These are phyloP conservation scores for Platycheirus rosarum DNA, from an alignment of 2,888 invertebrate genomes.

Conservation along the genomic window DNA sequence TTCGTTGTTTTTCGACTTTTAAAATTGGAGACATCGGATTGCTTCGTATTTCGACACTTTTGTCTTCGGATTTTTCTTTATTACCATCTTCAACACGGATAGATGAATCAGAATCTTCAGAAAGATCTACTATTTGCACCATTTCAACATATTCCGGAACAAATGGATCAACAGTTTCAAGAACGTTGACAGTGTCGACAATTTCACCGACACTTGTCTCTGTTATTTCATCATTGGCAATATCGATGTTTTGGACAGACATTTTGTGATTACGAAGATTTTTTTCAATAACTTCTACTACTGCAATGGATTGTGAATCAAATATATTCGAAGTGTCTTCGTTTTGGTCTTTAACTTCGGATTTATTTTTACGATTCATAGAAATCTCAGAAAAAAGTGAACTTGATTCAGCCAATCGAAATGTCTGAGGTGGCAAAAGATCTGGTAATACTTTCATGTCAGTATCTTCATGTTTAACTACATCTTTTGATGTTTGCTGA, in stretches of 20 bases:
- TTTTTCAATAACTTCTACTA: slow-evolving; percentile 88
- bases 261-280: slow-evolving; percentile 88
- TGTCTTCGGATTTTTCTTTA: slow-evolving; percentile 71
- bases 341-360: background rate
- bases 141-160: slow-evolving; percentile 84
- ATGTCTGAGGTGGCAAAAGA: slow-evolving; percentile 85
- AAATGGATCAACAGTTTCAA: slow-evolving; percentile 84
- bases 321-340: slow-evolving; percentile 77
- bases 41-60: slow-evolving; percentile 75
- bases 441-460: slow-evolving; percentile 82
- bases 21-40: slow-evolving; percentile 78
- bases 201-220: slow-evolving; percentile 81
- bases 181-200: slow-evolving; percentile 83
- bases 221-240: too few relatives aligned
- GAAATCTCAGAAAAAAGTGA: slow-evolving; percentile 88
- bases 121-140: slow-evolving; percentile 84
- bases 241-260: slow-evolving; percentile 80
- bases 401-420: slow-evolving; percentile 87
- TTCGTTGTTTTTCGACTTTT: slow-evolving; percentile 81
- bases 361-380: slow-evolving; percentile 79
- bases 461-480: slow-evolving; percentile 68
- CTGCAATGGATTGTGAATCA: slow-evolving; percentile 79
- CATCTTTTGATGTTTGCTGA: slow-evolving; percentile 75
- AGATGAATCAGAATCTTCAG: slow-evolving; percentile 83
- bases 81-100: slow-evolving; percentile 76